Evolutionary conservation across 2,113 vertebrate genomes (phyloP).

Genomic region (Cyanoderma ruficeps): DNA sequence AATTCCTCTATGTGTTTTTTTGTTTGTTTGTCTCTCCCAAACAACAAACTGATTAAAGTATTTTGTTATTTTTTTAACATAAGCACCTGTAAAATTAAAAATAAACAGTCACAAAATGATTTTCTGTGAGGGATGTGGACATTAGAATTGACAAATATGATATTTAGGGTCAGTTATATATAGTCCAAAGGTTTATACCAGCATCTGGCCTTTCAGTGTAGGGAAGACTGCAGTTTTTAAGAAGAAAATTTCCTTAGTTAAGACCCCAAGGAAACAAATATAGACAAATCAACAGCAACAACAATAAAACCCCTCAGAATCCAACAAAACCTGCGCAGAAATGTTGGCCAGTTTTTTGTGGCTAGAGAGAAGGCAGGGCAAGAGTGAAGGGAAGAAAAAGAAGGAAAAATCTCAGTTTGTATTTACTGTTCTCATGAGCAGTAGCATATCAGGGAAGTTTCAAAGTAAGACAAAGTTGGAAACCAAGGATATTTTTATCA

Average conservation of each 20-base stretch:
- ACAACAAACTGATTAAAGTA: background rate
- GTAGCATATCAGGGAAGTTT: background rate
- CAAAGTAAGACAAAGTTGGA: background rate
- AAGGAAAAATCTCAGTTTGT: background rate
- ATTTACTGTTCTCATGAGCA: background rate
- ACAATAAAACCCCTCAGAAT: rapidly evolving
- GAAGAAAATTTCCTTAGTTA: background rate
- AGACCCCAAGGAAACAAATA: rapidly evolving
- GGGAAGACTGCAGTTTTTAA: background rate
- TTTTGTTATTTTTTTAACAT: background rate
- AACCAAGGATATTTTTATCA: background rate
- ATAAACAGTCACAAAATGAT: background rate
- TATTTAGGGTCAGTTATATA: background rate
- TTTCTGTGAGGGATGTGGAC: rapidly evolving
- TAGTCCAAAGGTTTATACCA: background rate
- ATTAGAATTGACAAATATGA: background rate
- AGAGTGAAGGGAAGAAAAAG: background rate
- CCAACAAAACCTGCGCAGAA: background rate
- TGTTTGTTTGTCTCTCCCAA: background rate
- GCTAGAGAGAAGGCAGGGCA: rapidly evolving
- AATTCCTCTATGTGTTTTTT: background rate
- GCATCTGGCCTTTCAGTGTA: background rate
- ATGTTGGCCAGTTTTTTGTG: background rate
- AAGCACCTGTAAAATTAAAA: background rate
- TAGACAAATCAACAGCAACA: background rate